Evolutionary conservation across 2,888 invertebrate species (phyloP), one percentile per base, ranked within the genome.

Genomic region (Sthenelais limicola): DNA sequence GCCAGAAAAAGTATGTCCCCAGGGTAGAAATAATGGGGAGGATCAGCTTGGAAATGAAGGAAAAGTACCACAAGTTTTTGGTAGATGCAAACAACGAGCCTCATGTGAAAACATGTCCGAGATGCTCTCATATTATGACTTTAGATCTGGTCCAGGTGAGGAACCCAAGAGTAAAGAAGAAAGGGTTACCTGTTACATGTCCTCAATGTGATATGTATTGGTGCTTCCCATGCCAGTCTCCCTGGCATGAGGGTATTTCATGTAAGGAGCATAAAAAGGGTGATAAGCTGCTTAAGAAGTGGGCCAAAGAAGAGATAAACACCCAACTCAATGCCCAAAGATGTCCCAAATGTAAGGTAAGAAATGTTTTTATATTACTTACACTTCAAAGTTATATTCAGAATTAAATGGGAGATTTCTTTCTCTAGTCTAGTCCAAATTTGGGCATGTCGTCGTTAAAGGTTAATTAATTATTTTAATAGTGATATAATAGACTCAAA

Each of bases 311-410:
- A 72, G 75, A 77, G 15, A 84, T 82, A 68, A 82, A 81, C 69
- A 88, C 88, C 0, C 85, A 86, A 74, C 76, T 78, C 32, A 89
- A 89, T 81, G 89, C 89, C 5, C 86, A 87, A 74, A 83, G 80
- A 76, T 89, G 89, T 77, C 89, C 89, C 0, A 86, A 84, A 71
- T 89, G 89, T 79, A 87, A 88, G 85, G 88, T 88, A 81, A 73
- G 81, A n/a, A n/a, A n/a, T n/a, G n/a, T n/a, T n/a, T n/a, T n/a
- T n/a, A n/a, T n/a, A n/a, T n/a, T n/a, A n/a, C n/a, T n/a, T n/a
- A n/a, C n/a, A n/a, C n/a, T n/a, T n/a, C n/a, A n/a, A n/a, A n/a
- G n/a, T n/a, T n/a, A n/a, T n/a, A n/a, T n/a, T n/a, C n/a, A n/a
- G n/a, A n/a, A n/a, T n/a, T n/a, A n/a, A n/a, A n/a, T n/a, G n/a